Percentiles rank a stretch among this genome's conserved stretches.
phyloP scores from a whole-genome alignment of 2,797 vertebrate species.

The Hephaestus fuliginosus region DNA sequence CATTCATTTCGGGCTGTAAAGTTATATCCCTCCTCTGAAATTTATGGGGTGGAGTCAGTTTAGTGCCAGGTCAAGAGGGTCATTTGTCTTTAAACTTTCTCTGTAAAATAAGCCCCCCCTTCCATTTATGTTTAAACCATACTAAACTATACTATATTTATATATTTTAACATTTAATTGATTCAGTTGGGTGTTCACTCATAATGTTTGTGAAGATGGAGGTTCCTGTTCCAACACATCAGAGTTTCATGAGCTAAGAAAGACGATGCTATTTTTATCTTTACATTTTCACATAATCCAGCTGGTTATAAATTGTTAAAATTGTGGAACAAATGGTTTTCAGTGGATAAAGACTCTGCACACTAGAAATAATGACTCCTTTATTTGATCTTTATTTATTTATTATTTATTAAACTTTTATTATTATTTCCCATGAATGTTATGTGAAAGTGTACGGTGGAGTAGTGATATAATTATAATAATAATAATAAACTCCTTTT shows the following conservation, averaged over 20 bases:
- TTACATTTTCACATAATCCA: not conserved
- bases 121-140: conserved; percentile 12
- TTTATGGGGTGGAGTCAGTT: conserved; percentile 47
- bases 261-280: not conserved
- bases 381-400: not conserved
- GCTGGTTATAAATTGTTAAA: not conserved
- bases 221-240: not conserved
- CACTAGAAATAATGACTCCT: not conserved
- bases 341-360: not conserved
- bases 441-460: not conserved
- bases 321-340: not conserved
- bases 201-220: not conserved
- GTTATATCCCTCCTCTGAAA: conserved; percentile 49
- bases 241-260: not conserved
- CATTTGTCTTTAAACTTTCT: conserved; percentile 14
- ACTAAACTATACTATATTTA: not conserved
- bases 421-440: not conserved
- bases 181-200: not conserved
- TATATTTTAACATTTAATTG: not conserved
- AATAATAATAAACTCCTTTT: no score
- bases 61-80: conserved; percentile 18
- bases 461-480: no score
- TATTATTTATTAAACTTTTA: not conserved
- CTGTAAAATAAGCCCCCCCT: conserved; percentile 1
- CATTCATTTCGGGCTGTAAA: conserved; percentile 52